Percentiles rank a stretch among this genome's conserved stretches.
Conservation (phyloP, 2,113 vertebrate species). For the Tupaia tana region DNA sequence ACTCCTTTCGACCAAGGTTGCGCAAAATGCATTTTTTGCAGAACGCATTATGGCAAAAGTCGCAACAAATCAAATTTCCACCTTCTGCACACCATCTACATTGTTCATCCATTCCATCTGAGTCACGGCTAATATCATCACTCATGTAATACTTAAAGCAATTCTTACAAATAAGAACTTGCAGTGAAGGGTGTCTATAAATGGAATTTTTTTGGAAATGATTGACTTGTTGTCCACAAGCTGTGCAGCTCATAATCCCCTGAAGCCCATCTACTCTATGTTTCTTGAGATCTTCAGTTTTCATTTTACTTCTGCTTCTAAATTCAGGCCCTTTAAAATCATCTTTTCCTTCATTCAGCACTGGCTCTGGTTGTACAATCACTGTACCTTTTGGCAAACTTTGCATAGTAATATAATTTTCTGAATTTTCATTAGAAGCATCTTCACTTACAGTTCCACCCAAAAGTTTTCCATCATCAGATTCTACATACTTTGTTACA, state of each 20-base stretch:
- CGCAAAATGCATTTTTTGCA: slow-evolving; percentile 99
- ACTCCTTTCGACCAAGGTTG: slow-evolving; percentile 96
- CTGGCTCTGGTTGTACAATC: slow-evolving; percentile 96
- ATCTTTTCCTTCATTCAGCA: slow-evolving; percentile 96
- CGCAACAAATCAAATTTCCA: slow-evolving; percentile 98
- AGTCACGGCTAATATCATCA: slow-evolving; percentile 97
- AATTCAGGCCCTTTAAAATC: slow-evolving; percentile 99
- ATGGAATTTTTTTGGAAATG: too few species aligned
- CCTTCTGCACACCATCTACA: slow-evolving; percentile 99
- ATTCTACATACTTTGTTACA: slow-evolving; percentile 92
- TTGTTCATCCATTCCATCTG: slow-evolving; percentile 99
- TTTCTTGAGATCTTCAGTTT: slow-evolving; percentile 94
- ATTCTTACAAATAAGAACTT: slow-evolving; percentile 83
- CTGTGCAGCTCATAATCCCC: too few species aligned
- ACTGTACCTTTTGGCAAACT: slow-evolving; percentile 95
- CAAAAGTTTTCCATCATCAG: slow-evolving; percentile 89
- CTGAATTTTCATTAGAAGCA: slow-evolving; percentile 91
- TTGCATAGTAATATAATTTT: slow-evolving; percentile 91
- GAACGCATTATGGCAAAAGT: slow-evolving; percentile 99
- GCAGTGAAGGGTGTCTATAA: too few species aligned
- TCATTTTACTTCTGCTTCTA: slow-evolving; percentile 96
- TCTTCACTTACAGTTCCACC: slow-evolving; percentile 91
- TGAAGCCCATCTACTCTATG: slow-evolving; percentile 82
- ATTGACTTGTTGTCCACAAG: too few species aligned
- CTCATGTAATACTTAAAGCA: slow-evolving; percentile 99